Evolutionary conservation across 2,888 invertebrate species (phyloP).

Genomic region (Drosophila paracracens): DNA sequence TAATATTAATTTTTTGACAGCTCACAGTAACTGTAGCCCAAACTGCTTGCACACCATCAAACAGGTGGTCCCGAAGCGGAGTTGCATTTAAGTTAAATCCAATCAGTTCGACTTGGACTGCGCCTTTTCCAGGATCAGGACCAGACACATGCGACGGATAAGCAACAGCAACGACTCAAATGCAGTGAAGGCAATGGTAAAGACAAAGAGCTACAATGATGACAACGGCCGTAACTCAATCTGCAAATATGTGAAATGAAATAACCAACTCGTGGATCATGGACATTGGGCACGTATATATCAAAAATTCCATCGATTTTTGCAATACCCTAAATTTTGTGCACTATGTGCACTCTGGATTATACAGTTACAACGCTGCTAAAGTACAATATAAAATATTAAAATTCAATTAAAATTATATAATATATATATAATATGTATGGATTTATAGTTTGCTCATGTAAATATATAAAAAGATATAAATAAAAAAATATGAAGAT

Average conservation of each 20-base stretch:
- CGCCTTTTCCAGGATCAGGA: neutral
- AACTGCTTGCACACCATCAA: neutral
- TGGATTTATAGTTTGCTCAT: neutral
- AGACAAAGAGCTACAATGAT: slow-evolving; percentile 35
- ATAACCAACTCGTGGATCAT: slow-evolving; percentile 47
- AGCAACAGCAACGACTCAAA: neutral
- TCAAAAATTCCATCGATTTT: slow-evolving; percentile 28
- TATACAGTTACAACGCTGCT: neutral
- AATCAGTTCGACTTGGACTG: neutral
- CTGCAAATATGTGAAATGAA: slow-evolving; percentile 61
- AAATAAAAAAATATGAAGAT: neutral
- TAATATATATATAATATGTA: neutral
- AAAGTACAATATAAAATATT: neutral
- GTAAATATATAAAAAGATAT: neutral
- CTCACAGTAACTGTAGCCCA: slow-evolving; percentile 1
- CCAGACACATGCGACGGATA: neutral
- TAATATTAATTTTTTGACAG: neutral
- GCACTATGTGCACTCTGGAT: neutral
- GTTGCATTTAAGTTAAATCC: slow-evolving; percentile 60
- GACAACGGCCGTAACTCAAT: slow-evolving; percentile 66
- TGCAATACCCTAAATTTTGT: slow-evolving; percentile 32
- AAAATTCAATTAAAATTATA: neutral
- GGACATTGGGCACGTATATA: slow-evolving; percentile 15
- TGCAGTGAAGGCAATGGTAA: slow-evolving; percentile 5
- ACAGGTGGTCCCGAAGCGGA: slow-evolving; percentile 10